Evolutionary conservation across 2,113 vertebrate species (phyloP), one percentile per base, ranked within the genome.

Genomic region (Plectropomus leopardus): DNA sequence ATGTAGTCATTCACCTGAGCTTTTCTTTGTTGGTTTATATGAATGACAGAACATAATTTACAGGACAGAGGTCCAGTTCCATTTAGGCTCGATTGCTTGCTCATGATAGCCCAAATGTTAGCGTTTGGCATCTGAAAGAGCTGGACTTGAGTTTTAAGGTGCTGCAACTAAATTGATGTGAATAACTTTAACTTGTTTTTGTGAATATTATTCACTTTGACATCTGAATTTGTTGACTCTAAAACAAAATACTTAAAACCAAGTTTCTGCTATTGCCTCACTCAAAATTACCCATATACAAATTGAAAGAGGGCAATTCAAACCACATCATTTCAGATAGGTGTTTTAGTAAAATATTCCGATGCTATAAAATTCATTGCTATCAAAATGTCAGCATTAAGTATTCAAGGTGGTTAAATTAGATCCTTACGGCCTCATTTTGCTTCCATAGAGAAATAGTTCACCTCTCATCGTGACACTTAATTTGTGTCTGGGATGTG

Each of bases 401-500:
- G n/a, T 16, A 50, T 75, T 66, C n/a, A 55, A n/a, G 8, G 5
- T 28, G 11, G 17, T 51, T 21, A 53, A 6, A 50, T 53, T n/a
- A 45, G 23, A 73, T 36, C 55, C 9, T 40, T 19, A n/a, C 34
- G 16, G 44, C 26, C 24, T 50, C 47, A 11, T 36, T 68, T 47
- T 47, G n/a, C 15, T 17, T 54, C 44, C 24, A 40, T 4, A 50
- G 5, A 67, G 40, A 60, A 19, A 8, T 3, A 14, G 11, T 50
- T 42, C 17, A 51, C 34, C 9, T 34, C 24, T 47, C 32, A 77
- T 30, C 7, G 32, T 72, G 32, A 69, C 13, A 50, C 42, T 57
- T 69, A 3, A 59, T 55, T 70, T 73, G 32, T 60, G 15, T 55
- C 53, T 65, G 7, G 10, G 40, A 74, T 65, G 21, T 61, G 67